These are phyloP conservation scores for Garra rufa DNA, from an alignment of 2,113 vertebrate genomes.

Conservation along the genomic window DNA sequence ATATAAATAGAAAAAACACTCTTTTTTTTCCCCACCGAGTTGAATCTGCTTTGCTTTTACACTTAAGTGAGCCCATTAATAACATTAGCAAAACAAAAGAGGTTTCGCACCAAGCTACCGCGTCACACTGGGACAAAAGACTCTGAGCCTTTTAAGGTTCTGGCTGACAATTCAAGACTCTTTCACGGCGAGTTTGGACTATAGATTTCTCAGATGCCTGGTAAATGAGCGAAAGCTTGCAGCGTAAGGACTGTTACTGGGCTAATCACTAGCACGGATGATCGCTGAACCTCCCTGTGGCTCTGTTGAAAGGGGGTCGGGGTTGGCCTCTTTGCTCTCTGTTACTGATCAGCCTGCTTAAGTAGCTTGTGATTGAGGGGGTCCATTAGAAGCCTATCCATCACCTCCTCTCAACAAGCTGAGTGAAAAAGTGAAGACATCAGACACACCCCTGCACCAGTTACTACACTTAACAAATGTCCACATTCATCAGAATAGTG, in stretches of 20 bases:
- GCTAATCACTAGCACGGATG: conserved; percentile 67
- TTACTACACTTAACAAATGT: background rate
- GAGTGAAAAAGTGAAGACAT: conserved; percentile 57
- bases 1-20: conserved; percentile 44
- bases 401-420: conserved; percentile 64
- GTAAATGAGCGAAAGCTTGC: conserved; percentile 62
- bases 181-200: conserved; percentile 41
- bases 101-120: conserved; percentile 12
- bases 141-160: background rate
- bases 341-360: conserved; percentile 69
- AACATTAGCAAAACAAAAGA: conserved; percentile 53
- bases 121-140: conserved; percentile 10
- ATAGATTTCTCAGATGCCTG: conserved; percentile 57
- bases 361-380: conserved; percentile 74
- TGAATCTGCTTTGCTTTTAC: conserved; percentile 43
- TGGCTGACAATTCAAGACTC: conserved; percentile 18
- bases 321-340: conserved; percentile 65
- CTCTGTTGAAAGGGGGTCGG: conserved; percentile 61
- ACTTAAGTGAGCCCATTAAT: conserved; percentile 47
- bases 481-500: conserved; percentile 2
- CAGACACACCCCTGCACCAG: conserved; percentile 26
- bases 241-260: conserved; percentile 63
- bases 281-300: conserved; percentile 59
- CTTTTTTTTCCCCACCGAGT: conserved; percentile 58
- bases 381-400: conserved; percentile 74